Percentiles rank a stretch among this genome's conserved stretches.
These are phyloP conservation scores for Porites australiensis DNA, from an alignment of 64 coral and sea anemone genomes.

Conservation along the genomic window DNA sequence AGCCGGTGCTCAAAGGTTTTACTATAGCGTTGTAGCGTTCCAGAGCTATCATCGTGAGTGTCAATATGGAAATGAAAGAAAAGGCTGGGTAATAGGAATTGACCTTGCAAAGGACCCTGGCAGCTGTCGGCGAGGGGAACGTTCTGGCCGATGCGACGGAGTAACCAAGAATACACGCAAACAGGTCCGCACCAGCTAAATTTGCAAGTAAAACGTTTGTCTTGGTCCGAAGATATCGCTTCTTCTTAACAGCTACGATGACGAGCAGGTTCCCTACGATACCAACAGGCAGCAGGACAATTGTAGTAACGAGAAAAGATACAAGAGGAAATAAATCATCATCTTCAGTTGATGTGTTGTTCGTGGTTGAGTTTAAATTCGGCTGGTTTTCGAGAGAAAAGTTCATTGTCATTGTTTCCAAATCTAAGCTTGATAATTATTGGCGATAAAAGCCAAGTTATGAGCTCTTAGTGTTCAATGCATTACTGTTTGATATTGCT, in stretches of 20 bases:
- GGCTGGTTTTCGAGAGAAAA: not conserved
- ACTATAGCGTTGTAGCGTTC: slow-evolving; percentile 34
- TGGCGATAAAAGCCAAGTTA: not conserved
- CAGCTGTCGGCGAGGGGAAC: not conserved
- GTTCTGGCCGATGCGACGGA: not conserved
- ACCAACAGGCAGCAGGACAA: slow-evolving; percentile 5
- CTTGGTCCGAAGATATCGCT: slow-evolving; percentile 32
- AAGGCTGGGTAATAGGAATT: not conserved
- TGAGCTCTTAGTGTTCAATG: not conserved
- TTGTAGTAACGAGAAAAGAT: not conserved
- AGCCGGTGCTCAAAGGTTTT: not conserved
- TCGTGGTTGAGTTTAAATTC: not conserved
- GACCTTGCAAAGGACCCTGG: not conserved
- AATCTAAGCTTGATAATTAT: not conserved
- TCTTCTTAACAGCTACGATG: slow-evolving; percentile 26
- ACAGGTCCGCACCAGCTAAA: slow-evolving; percentile 7
- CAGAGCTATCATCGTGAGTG: slow-evolving; percentile 8
- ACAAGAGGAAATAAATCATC: not conserved
- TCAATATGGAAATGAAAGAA: not conserved
- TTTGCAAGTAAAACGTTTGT: slow-evolving; percentile 49
- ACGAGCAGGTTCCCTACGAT: slow-evolving; percentile 35
- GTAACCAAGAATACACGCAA: not conserved
- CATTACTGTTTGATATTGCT: not conserved
- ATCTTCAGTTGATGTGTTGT: too few relatives aligned
- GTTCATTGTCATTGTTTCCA: not conserved